Percentiles rank a stretch among this genome's conserved stretches.
Conservation (phyloP, 1,140 invertebrate genomes). For the Riptortus pedestris region DNA sequence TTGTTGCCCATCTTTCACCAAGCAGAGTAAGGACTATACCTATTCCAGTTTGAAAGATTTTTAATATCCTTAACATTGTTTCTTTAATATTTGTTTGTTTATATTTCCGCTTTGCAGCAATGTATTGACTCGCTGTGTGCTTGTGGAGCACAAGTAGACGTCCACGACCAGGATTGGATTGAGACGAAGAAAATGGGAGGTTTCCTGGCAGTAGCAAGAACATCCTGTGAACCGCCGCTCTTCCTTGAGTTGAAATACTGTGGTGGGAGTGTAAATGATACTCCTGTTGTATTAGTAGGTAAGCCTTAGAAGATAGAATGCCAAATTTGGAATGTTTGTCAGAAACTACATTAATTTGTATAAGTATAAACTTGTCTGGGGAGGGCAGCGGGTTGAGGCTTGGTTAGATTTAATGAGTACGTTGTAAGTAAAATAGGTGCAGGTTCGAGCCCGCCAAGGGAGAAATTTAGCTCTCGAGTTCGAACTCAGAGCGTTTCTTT, state of each 20-base stretch:
- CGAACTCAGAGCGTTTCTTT: no score
- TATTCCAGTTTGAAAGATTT: no score
- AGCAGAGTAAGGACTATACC: no score
- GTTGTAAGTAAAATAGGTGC: no score
- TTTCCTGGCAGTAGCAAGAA: slow-evolving; percentile 45
- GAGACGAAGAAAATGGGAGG: slow-evolving; percentile 45
- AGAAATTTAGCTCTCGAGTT: no score
- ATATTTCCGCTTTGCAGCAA: no score
- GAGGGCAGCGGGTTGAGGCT: not conserved
- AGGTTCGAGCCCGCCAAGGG: no score
- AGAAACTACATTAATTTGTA: not conserved
- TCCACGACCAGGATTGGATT: slow-evolving; percentile 43
- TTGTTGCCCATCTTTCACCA: no score
- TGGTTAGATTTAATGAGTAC: no score
- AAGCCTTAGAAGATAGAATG: not conserved
- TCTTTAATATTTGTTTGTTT: no score
- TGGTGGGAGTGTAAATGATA: slow-evolving; percentile 31
- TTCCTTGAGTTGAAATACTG: slow-evolving; percentile 44
- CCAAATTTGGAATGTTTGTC: not conserved
- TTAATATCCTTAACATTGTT: no score
- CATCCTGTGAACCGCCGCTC: slow-evolving; percentile 43
- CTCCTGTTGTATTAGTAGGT: slow-evolving; percentile 38
- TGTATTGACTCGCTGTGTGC: slow-evolving; percentile 30
- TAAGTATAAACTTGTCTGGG: not conserved
- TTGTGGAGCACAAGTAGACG: slow-evolving; percentile 34